Percentiles rank a stretch among this genome's conserved stretches.
Evolutionary conservation across 2,797 vertebrate species (phyloP).

Genomic region (Neomorphus geoffroyi): DNA sequence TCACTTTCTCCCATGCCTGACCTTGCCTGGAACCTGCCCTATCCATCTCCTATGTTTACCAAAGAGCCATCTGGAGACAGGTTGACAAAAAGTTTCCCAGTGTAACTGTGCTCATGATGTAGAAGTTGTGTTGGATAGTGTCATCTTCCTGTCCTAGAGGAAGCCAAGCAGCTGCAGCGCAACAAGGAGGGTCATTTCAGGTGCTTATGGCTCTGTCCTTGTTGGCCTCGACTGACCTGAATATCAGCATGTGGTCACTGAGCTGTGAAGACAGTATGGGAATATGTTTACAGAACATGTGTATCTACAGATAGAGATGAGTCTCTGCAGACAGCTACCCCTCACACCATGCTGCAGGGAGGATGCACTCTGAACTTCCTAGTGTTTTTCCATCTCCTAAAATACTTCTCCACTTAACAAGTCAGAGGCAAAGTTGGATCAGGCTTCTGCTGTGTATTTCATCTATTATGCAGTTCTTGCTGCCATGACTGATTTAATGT

Average conservation of each 20-base stretch:
- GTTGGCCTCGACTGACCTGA: neutral
- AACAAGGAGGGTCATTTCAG: neutral
- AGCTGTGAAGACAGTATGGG: neutral
- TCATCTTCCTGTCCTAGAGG: neutral
- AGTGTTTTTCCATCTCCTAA: conserved; percentile 51
- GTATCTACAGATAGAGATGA: neutral
- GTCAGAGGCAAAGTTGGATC: conserved; percentile 47
- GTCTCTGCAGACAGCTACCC: neutral
- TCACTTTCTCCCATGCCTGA: neutral
- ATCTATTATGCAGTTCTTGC: conserved; percentile 63
- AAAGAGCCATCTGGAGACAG: neutral
- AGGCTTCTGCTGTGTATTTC: conserved; percentile 38
- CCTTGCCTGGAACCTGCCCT: neutral
- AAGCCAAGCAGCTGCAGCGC: neutral
- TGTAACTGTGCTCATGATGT: neutral
- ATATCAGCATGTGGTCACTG: neutral
- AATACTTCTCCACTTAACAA: conserved; percentile 45
- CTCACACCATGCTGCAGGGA: neutral
- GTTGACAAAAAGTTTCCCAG: neutral
- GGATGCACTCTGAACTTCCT: neutral
- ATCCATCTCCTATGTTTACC: neutral
- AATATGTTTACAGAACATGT: neutral
- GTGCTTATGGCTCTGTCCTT: neutral
- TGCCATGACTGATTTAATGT: conserved; percentile 62
- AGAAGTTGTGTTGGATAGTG: neutral